Conservation (phyloP, 2,113 vertebrate species). For the Corythornis madagascariensis region DNA sequence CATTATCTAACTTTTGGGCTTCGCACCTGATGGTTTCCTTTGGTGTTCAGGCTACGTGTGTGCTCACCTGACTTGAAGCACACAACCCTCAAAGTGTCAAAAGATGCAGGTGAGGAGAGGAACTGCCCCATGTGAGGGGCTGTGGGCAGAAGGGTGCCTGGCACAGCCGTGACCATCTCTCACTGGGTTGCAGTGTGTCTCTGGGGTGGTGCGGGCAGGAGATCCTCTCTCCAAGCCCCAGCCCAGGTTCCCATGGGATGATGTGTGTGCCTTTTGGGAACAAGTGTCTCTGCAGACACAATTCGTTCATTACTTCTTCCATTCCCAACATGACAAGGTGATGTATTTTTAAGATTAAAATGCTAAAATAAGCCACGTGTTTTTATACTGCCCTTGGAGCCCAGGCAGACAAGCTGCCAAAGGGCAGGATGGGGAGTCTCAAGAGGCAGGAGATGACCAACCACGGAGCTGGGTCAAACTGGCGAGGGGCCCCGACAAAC, state of each 20-base stretch:
- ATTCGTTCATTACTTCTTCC: not conserved
- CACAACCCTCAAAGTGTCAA: too few relatives aligned
- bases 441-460: too few relatives aligned
- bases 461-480: rapidly evolving
- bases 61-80: not conserved
- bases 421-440: not conserved
- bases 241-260: rapidly evolving
- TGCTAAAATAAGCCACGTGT: not conserved
- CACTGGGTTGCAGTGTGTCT: not conserved
- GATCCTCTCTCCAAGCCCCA: not conserved
- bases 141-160: not conserved
- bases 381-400: not conserved
- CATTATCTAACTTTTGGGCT: not conserved
- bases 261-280: rapidly evolving
- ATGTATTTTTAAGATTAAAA: rapidly evolving
- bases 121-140: rapidly evolving
- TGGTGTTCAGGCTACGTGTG: rapidly evolving
- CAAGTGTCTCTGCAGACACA: not conserved
- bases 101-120: not conserved
- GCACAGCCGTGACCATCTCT: rapidly evolving
- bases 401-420: not conserved
- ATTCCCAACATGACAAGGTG: rapidly evolving
- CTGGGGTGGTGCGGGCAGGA: not conserved
- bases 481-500: not conserved
- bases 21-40: not conserved